Conservation (phyloP, 2,888 invertebrate genomes). For the Ormyrus labotus region DNA sequence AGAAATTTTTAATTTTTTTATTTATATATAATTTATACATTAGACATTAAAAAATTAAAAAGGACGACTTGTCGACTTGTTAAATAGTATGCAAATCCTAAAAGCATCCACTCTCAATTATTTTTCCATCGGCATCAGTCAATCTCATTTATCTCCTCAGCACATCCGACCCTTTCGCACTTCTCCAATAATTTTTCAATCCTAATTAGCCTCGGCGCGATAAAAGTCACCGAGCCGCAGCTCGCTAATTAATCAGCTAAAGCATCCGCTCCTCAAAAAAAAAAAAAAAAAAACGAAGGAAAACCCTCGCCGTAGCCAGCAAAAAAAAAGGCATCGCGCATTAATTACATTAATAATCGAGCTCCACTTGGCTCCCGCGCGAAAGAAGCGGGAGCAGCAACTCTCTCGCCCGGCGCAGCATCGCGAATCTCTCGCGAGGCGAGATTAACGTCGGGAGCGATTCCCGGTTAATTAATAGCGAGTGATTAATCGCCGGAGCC, state of each 20-base stretch:
- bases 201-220: conserved; percentile 33
- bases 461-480: conserved; percentile 71
- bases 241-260: conserved; percentile 26
- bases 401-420: too few species aligned
- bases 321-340: too few species aligned
- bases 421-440: neutral
- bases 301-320: too few species aligned
- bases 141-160: neutral
- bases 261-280: conserved; percentile 12
- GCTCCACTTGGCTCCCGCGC: too few species aligned
- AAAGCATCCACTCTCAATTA: too few species aligned
- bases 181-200: conserved; percentile 26
- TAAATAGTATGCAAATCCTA: too few species aligned
- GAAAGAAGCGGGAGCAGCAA: too few species aligned
- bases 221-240: conserved; percentile 27
- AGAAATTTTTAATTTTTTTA: too few species aligned
- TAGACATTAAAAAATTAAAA: too few species aligned
- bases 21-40: too few species aligned
- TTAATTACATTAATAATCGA: too few species aligned
- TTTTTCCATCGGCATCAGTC: neutral
- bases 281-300: neutral
- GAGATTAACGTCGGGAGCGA: conserved; percentile 35
- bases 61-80: too few species aligned
- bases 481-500: conserved; percentile 71
- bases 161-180: neutral